Evolutionary conservation across 53 echinoderm and acorn worm genomes (phyloP).

Genomic region (Henricia sp.): DNA sequence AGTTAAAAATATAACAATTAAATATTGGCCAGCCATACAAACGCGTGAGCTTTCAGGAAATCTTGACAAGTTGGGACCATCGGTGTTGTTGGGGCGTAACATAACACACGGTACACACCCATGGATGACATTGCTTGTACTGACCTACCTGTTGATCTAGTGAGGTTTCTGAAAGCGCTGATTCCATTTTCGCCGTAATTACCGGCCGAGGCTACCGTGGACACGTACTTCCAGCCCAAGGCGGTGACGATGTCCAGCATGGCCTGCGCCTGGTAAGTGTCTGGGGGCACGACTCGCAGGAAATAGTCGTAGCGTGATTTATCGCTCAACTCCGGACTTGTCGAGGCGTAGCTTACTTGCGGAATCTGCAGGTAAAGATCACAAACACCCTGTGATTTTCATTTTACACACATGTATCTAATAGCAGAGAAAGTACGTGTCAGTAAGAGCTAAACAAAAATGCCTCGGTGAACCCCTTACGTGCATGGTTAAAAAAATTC

Average conservation of each 20-base stretch:
- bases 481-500: too few species aligned
- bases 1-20: too few species aligned
- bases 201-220: conserved; percentile 89
- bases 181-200: conserved; percentile 98
- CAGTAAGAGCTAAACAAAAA: too few species aligned
- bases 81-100: not conserved
- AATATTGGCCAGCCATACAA: too few species aligned
- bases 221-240: conserved; percentile 89
- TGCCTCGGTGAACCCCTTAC: too few species aligned
- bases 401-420: too few species aligned
- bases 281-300: conserved; percentile 94
- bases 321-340: conserved; percentile 97
- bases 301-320: conserved; percentile 95
- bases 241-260: conserved; percentile 90
- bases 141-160: conserved; percentile 77
- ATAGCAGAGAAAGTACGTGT: too few species aligned
- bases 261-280: conserved; percentile 96
- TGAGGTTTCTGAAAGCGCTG: conserved; percentile 89
- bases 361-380: conserved; percentile 91
- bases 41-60: not conserved
- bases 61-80: not conserved
- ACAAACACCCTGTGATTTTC: too few species aligned
- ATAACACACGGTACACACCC: not conserved
- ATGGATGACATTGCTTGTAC: not conserved
- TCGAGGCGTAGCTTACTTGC: conserved; percentile 98